Evolutionary conservation across 1,140 invertebrate species (phyloP).

Genomic region (Monomorium pharaonis): DNA sequence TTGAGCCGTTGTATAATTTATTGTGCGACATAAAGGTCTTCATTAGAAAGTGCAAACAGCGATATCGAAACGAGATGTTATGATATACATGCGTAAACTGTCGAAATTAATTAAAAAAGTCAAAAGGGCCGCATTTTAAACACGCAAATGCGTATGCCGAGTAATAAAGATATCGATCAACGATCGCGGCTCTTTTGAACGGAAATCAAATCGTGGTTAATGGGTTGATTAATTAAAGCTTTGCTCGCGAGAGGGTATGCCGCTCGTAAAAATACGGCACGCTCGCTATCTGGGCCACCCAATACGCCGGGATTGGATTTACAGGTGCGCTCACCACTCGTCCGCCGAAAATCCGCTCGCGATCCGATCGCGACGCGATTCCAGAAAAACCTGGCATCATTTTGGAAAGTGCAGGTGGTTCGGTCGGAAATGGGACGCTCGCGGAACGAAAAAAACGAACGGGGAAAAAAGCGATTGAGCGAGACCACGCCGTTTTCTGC

Average conservation of each 20-base stretch:
- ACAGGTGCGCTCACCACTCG: constrained; percentile 39
- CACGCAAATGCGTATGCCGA: neutral
- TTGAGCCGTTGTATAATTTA: neutral
- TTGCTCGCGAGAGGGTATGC: neutral
- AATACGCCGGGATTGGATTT: constrained; percentile 11
- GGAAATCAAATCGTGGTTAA: constrained; percentile 44
- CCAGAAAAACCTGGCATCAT: constrained; percentile 22
- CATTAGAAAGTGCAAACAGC: constrained; percentile 33
- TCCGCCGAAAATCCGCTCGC: constrained; percentile 1
- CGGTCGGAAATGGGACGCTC: neutral
- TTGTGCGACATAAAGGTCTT: constrained; percentile 8
- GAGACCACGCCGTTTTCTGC: neutral
- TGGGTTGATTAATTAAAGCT: constrained; percentile 56
- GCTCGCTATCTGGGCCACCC: constrained; percentile 47
- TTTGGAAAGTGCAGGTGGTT: constrained; percentile 39
- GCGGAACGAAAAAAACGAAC: neutral
- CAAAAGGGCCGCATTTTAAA: neutral
- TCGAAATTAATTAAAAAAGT: constrained; percentile 29
- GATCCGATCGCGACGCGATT: constrained; percentile 4
- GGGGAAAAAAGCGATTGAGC: neutral
- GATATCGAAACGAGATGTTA: neutral
- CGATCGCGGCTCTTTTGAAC: constrained; percentile 43
- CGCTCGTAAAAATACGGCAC: constrained; percentile 35
- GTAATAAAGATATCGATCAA: constrained; percentile 55
- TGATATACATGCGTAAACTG: neutral